Evolutionary conservation across 1,140 invertebrate genomes (phyloP), one percentile per base, ranked within the genome.

Genomic region (Tenebrio molitor): DNA sequence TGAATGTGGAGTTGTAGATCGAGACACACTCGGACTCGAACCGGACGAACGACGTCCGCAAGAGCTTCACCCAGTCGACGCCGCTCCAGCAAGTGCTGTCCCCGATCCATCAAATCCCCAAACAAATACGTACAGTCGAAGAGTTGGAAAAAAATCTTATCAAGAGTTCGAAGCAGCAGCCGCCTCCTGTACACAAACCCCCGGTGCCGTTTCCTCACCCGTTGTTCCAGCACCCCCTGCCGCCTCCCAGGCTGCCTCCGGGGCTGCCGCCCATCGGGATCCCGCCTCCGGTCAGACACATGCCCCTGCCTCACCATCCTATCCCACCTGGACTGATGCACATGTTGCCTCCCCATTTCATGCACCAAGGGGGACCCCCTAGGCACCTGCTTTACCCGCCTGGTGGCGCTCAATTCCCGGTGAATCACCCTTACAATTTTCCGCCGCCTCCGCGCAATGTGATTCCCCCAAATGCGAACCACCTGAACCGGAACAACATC

Each of bases 111-210:
- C 68, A 70, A 7, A 10, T 42, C 10, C 76, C 73, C 4, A 81
- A 80, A 21, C 86, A 84, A 82, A 85, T 86, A 15, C 84, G 85
- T 69, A 88, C 87, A 4, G 87, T 88, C 8, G 86, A 88, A 80
- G 87, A 88, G 78, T 67, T 88, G 41, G 87, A 88, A 74, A 83
- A 82, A 4, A 86, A 83, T 74, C 80, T 84, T 17, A 73, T 80
- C 10, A 78, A 73, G n/a, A 71, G 70, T 25, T 68, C 72, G n/a
- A 74, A 75, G 10, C 62, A 72, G 21, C 71, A 65, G 25, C 83
- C 80, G 3, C 81, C 82, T 63, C 82, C 69, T 33, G 12, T 44
- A 44, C 62, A 25, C 19, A 39, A 46, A 14, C 72, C 72, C 7
- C 21, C n/a, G 29, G 50, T 58, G 4, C 50, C 50, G 12, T 58